phyloP scores from a whole-genome alignment of 2,797 vertebrate species.

The Acomys russatus region DNA sequence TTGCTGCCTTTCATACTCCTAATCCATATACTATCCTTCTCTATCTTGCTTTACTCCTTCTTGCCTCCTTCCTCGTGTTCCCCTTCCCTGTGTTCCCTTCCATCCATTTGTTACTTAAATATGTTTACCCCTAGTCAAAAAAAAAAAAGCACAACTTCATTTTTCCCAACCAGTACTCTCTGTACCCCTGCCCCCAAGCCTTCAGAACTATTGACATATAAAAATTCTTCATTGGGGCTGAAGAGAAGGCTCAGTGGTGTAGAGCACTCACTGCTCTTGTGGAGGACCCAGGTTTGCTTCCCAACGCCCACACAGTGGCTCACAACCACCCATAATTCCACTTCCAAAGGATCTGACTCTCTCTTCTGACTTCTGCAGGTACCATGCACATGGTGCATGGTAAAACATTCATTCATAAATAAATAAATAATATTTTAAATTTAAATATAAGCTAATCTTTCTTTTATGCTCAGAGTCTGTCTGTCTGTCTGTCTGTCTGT shows the following conservation, averaged over 20 bases:
- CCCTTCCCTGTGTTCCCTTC: not conserved
- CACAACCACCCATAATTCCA: not conserved
- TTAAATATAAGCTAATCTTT: not conserved
- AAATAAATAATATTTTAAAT: not conserved
- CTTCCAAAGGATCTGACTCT: not conserved
- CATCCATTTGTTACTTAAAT: not conserved
- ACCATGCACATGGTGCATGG: not conserved
- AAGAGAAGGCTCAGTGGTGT: not conserved
- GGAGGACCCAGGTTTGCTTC: not conserved
- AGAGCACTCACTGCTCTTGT: not conserved
- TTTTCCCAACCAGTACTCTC: not conserved
- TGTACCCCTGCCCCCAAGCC: not conserved
- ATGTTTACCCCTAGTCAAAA: not conserved
- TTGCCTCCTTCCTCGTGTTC: not conserved
- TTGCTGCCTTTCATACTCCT: not conserved
- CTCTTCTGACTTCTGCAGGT: not conserved
- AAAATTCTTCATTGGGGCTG: not conserved
- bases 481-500: not conserved
- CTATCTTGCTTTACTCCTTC: not conserved
- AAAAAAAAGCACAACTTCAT: not conserved
- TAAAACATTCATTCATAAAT: not conserved
- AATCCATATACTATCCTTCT: not conserved
- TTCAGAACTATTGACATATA: not conserved
- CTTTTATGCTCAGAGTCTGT: not conserved
- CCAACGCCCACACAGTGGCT: not conserved